A percentile compares a stretch with the other conserved stretches of the same genome.
These are phyloP conservation scores for Rhodophaea formosa DNA, from an alignment of 2,888 invertebrate species.

Conservation along the genomic window DNA sequence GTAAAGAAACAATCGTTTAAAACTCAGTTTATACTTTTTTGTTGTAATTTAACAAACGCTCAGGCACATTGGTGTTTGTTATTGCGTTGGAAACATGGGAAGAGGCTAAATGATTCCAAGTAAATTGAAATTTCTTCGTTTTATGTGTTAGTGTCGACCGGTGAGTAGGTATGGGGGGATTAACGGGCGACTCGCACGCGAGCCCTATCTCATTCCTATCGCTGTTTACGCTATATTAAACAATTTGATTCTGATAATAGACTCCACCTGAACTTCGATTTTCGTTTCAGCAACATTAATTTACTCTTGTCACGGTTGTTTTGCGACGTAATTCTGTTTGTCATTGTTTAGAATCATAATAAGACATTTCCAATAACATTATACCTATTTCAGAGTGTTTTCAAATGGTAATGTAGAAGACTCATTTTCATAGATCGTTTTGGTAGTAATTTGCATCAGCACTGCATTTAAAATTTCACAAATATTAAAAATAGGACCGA, in stretches of 20 bases:
- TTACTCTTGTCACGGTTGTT: constrained; percentile 30
- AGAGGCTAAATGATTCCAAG: constrained; percentile 49
- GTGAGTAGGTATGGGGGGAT: constrained; percentile 48
- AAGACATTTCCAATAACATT: too few species aligned
- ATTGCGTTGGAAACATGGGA: constrained; percentile 32
- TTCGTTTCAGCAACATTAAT: constrained; percentile 35
- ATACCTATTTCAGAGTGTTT: too few species aligned
- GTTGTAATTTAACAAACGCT: constrained; percentile 11
- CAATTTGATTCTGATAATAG: constrained; percentile 74
- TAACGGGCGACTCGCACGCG: constrained; percentile 67
- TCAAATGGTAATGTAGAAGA: too few species aligned
- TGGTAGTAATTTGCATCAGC: too few species aligned
- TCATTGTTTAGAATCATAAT: too few species aligned
- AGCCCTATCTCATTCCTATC: constrained; percentile 68
- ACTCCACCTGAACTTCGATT: constrained; percentile 49
- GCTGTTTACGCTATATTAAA: constrained; percentile 75
- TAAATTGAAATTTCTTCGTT: constrained; percentile 68
- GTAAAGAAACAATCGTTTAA: constrained; percentile 2
- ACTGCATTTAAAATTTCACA: too few species aligned
- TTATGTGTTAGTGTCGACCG: constrained; percentile 44
- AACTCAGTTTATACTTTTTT: not conserved
- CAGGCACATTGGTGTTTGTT: constrained; percentile 22
- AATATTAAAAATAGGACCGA: too few species aligned
- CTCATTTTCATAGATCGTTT: too few species aligned
- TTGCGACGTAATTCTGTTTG: constrained; percentile 23